Base-by-base conservation (phyloP, 2,797 vertebrate genomes). In the Morelia viridis region DNA sequence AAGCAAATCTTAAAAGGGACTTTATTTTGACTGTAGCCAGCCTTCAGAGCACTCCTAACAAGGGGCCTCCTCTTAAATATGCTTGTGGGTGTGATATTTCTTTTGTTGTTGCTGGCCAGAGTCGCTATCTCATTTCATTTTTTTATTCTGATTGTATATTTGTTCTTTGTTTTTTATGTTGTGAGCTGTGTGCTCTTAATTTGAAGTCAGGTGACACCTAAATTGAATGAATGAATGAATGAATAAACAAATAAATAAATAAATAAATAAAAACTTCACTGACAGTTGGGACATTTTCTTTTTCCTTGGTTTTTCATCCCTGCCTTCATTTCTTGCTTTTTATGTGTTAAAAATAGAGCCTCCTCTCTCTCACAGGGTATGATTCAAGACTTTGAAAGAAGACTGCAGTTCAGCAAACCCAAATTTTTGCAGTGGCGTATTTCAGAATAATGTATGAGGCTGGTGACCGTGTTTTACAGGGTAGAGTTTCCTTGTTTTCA, bases 381-480 rank as follows among this genome's bases (percentile, higher is more conserved):
- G 31, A 76, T 91, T 68, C 24, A 1, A 57, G 90, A 71, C 71
- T 90, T 89, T 61, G 76, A 57, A 89, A 41, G 90, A 95, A 94
- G 96, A 94, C 17, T 4, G 64, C 5, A 2, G 19, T 89, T 94
- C 93, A 71, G 86, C 92, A 94, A 91, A 95, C 89, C 58, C 91
- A 94, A 96, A 24, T 62, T 91, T 96, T 96, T 94, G 85, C 56
- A 95, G 94, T 85, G 26, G 13, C 56, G 83, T 87, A 93, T 93
- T 94, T 89, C 94, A 89, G 92, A 91, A 92, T 94, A 95, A 96
- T 96, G 96, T 95, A 95, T 91, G 94, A 92, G 88, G 83, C 85
- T 91, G 94, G 0, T 65, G 91, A 80, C 84, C 80, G 94, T 94
- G 87, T 76, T 89, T 94, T 94, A 88, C 93, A 94, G 96, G 94